Evolutionary conservation across 2,113 vertebrate genomes (phyloP).

Genomic region (Lontra canadensis): DNA sequence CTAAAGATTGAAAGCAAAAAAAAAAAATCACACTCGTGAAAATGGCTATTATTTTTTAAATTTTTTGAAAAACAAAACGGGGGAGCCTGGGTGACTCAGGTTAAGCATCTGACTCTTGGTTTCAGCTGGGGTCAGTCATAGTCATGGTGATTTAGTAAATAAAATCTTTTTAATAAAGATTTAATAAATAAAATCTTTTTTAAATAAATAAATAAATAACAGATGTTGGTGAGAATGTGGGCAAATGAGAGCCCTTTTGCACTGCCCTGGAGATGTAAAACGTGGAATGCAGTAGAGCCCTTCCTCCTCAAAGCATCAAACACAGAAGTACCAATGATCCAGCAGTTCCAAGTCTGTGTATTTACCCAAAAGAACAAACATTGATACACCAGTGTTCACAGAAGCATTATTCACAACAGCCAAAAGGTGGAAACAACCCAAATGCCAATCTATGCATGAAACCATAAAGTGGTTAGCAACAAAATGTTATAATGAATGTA

Average conservation of each 20-base stretch:
- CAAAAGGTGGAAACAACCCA: neutral
- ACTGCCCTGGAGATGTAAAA: neutral
- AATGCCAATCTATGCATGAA: neutral
- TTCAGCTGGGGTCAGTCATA: neutral
- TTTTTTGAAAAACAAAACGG: neutral
- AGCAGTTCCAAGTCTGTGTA: neutral
- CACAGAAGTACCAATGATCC: neutral
- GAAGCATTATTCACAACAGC: neutral
- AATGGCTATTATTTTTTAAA: neutral
- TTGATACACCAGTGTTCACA: neutral
- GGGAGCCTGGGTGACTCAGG: neutral
- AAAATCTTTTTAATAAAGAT: too few species aligned
- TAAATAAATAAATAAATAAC: neutral
- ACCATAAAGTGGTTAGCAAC: neutral
- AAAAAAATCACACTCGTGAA: neutral
- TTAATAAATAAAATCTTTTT: neutral
- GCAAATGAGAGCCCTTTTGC: neutral
- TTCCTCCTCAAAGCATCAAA: neutral
- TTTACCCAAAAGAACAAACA: neutral
- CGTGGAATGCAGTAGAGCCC: neutral
- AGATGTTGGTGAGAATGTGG: neutral
- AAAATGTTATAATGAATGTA: neutral
- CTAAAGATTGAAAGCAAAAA: neutral
- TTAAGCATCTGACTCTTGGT: too few species aligned
- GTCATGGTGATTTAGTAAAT: neutral